Evolutionary conservation across 1,140 invertebrate genomes (phyloP), one percentile per base, ranked within the genome.

Genomic region (Octopus bimaculoides): DNA sequence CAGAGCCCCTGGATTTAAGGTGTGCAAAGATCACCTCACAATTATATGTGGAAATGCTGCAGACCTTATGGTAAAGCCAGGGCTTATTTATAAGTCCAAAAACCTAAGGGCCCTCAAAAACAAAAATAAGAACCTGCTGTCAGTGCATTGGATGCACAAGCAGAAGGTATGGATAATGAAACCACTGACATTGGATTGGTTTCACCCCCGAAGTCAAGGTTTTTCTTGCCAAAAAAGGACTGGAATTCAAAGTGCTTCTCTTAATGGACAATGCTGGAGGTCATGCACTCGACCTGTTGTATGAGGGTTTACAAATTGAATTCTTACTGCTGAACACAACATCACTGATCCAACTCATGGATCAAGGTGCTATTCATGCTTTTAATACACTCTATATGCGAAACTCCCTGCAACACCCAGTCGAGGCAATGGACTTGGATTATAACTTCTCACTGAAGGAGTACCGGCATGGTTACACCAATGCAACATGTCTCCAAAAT

Each of bases 321-420:
- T 66, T 66, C 61, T 66, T 66, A n/a, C 61, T n/a, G 61, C 61
- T n/a, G 61, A 66, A 66, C 61, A 66, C 61, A 12, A 66, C 61
- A 66, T 66, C n/a, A n/a, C 3, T 66, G 61, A 66, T 66, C n/a
- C 61, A 66, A n/a, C 61, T 3, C 61, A 66, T 66, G 12, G 61
- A 3, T 66, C 61, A 66, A 66, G n/a, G 3, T n/a, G n/a, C 3
- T 66, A 66, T 66, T 66, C 61, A n/a, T n/a, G n/a, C 61, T 66
- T 14, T 66, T 66, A 66, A 66, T 12, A 3, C 3, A 2, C 61
- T 66, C 61, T 66, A 66, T 66, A 66, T 3, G 61, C 3, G 61
- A 66, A 66, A 66, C 61, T 14, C 1, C 61, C 61, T 66, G 61
- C 61, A 66, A 66, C 10, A 66, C 61, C 61, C n/a, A 14, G 61